Evolutionary conservation across 1,140 invertebrate genomes (phyloP).

Genomic region (Penaeus japonicus): DNA sequence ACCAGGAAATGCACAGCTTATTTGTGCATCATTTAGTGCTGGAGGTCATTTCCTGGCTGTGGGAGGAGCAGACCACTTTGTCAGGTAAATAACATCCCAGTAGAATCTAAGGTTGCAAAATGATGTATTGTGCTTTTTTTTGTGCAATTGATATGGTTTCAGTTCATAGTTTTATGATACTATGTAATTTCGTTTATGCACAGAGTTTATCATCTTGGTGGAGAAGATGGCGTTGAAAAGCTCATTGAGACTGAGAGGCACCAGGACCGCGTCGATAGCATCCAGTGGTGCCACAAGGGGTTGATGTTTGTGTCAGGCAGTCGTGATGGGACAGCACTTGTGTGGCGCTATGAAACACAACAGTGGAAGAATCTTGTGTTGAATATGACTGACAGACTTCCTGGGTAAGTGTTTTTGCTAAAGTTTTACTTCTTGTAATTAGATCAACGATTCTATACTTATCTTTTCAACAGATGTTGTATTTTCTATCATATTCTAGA

Average conservation of each 20-base stretch:
- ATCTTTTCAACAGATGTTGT: neutral
- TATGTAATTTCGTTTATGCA: neutral
- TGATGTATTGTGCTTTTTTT: too few species aligned
- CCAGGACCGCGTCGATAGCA: constrained; percentile 92
- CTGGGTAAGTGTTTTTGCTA: constrained; percentile 45
- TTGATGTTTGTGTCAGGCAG: constrained; percentile 91
- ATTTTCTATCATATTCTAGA: too few species aligned
- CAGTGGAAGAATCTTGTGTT: constrained; percentile 85
- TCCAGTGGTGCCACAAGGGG: constrained; percentile 91
- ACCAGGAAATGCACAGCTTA: constrained; percentile 93
- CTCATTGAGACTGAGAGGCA: constrained; percentile 89
- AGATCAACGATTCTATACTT: neutral
- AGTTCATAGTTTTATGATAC: too few species aligned
- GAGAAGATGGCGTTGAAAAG: constrained; percentile 75
- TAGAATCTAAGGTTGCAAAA: too few species aligned
- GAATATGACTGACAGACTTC: constrained; percentile 70
- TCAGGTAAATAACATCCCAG: constrained; percentile 67
- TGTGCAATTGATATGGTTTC: too few species aligned
- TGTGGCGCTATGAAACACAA: constrained; percentile 91
- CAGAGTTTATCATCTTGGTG: constrained; percentile 82
- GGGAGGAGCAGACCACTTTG: constrained; percentile 92
- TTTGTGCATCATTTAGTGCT: constrained; percentile 93
- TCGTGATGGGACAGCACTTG: constrained; percentile 93
- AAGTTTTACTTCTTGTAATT: too few species aligned
- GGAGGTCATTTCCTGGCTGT: constrained; percentile 93